These are phyloP conservation scores for Platyscapa corneri DNA, from an alignment of 1,140 invertebrate genomes.

Conservation along the genomic window DNA sequence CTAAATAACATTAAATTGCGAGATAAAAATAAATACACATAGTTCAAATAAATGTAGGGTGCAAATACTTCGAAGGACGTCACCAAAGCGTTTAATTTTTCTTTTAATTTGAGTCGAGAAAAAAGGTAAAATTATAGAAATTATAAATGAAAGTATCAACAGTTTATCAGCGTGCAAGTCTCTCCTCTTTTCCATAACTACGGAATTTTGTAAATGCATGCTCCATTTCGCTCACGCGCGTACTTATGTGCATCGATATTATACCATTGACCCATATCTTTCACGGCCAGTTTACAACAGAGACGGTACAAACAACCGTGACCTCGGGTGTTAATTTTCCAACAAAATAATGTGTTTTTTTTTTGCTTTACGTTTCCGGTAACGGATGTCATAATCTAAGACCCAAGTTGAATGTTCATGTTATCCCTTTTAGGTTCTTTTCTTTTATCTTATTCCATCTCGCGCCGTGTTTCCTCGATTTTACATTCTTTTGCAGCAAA, in stretches of 20 bases:
- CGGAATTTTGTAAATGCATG: background rate
- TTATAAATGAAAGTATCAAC: background rate
- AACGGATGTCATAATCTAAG: background rate
- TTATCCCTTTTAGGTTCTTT: background rate
- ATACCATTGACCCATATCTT: conserved; percentile 51
- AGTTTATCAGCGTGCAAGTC: no score
- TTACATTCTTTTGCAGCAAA: background rate
- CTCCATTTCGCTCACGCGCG: conserved; percentile 18
- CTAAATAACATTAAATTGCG: no score
- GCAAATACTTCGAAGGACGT: no score
- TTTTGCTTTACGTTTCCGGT: conserved; percentile 4
- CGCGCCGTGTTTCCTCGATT: background rate
- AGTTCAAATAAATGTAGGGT: no score
- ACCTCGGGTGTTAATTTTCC: conserved; percentile 48
- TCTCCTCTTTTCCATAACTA: background rate
- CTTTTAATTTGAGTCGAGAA: no score
- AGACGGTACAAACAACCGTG: conserved; percentile 17
- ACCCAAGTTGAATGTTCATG: background rate
- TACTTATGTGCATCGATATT: conserved; percentile 26
- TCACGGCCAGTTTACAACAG: conserved; percentile 37
- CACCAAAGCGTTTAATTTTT: no score
- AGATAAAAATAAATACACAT: no score
- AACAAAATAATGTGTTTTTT: conserved; percentile 37
- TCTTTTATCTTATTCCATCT: background rate
- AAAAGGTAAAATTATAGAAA: no score